These are phyloP conservation scores for Anoplopoma fimbria DNA, from an alignment of 2,113 vertebrate species.

Conservation along the genomic window DNA sequence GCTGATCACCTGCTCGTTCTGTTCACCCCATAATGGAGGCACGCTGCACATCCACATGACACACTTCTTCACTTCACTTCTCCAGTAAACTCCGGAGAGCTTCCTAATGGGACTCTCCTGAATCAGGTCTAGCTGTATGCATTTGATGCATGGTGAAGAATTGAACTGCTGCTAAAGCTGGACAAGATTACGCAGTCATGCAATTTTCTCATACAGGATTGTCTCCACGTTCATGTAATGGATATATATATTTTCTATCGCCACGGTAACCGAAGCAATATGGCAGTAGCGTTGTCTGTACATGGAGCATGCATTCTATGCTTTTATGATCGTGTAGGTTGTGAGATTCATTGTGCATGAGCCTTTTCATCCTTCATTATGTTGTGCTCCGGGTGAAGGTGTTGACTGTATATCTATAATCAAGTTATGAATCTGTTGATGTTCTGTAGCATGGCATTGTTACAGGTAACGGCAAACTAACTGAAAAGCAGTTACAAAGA, in stretches of 20 bases:
- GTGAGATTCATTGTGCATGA: not conserved
- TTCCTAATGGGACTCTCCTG: no score
- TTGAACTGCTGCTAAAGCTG: not conserved
- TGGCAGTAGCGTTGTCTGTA: not conserved
- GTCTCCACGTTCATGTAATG: not conserved
- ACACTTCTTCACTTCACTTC: not conserved
- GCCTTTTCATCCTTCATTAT: not conserved
- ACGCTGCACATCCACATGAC: not conserved
- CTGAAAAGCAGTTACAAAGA: no score
- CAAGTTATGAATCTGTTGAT: not conserved
- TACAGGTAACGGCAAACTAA: not conserved
- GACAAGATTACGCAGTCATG: no score
- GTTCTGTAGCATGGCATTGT: not conserved
- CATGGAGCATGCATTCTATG: not conserved
- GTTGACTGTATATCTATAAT: not conserved
- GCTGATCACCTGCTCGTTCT: not conserved
- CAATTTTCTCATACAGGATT: not conserved
- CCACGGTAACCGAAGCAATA: conserved; percentile 20
- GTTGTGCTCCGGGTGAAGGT: not conserved
- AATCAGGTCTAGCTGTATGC: not conserved
- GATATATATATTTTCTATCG: not conserved
- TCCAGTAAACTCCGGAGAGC: no score
- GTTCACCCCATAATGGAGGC: no score
- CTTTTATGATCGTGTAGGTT: no score
- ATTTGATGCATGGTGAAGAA: not conserved